Evolutionary conservation across 2,888 invertebrate genomes (phyloP).

Genomic region (Drosophila hamatofila): DNA sequence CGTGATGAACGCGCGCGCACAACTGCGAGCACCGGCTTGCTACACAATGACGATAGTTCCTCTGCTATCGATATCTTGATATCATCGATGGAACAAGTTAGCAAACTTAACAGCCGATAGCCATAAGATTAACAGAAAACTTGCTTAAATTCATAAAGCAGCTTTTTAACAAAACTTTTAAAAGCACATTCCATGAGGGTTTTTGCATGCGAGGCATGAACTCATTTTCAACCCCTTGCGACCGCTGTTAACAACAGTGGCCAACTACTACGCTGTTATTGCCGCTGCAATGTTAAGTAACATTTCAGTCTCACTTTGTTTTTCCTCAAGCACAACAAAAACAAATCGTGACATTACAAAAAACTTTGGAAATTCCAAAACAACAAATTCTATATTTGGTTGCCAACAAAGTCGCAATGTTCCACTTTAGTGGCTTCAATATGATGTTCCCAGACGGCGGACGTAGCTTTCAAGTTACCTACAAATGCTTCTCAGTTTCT

Average conservation of each 20-base stretch:
- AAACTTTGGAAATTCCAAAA: conserved; percentile 38
- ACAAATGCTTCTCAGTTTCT: conserved; percentile 96
- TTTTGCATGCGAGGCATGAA: background rate
- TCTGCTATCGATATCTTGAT: conserved; percentile 27
- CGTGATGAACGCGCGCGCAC: conserved; percentile 76
- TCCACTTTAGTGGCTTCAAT: conserved; percentile 93
- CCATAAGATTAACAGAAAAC: background rate
- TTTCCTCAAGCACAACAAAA: conserved; percentile 41
- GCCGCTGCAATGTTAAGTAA: conserved; percentile 23
- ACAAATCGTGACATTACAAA: conserved; percentile 66
- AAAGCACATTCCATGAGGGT: background rate
- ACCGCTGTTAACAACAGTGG: conserved; percentile 11
- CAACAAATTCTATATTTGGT: conserved; percentile 11
- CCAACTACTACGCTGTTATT: conserved; percentile 8
- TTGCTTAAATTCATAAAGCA: background rate
- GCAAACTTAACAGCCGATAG: background rate
- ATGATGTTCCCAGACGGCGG: conserved; percentile 94
- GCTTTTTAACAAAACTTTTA: background rate
- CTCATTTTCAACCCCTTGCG: background rate
- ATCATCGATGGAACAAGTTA: conserved; percentile 4
- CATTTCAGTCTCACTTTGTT: conserved; percentile 33
- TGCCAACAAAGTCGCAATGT: conserved; percentile 60
- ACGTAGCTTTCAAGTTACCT: conserved; percentile 92
- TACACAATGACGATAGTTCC: conserved; percentile 28
- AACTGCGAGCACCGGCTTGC: conserved; percentile 67